Percentiles rank a stretch among this genome's conserved stretches.
Evolutionary conservation across 2,888 invertebrate species (phyloP).

Genomic region (Platycheirus rosarum): DNA sequence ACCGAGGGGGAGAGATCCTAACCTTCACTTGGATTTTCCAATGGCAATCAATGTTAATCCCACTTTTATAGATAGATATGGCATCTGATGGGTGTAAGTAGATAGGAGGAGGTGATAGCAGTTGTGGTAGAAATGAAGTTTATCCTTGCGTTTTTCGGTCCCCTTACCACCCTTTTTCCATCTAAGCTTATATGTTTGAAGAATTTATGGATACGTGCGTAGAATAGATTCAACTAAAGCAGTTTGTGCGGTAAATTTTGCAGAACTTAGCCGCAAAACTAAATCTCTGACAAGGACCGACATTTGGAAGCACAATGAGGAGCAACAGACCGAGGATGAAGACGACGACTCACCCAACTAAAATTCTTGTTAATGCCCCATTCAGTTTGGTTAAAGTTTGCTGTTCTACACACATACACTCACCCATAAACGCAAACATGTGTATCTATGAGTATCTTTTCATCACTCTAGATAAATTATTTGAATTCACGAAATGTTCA

Average conservation of each 20-base stretch:
- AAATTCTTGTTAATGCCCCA: slow-evolving; percentile 6
- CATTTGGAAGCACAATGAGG: slow-evolving; percentile 14
- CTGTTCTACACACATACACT: not conserved
- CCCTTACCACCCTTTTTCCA: not conserved
- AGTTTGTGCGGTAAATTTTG: slow-evolving; percentile 29
- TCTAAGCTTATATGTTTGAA: slow-evolving; percentile 30
- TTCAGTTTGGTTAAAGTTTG: slow-evolving; percentile 29
- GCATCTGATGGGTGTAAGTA: not conserved
- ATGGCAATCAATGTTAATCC: slow-evolving; percentile 26
- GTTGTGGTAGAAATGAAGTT: slow-evolving; percentile 5
- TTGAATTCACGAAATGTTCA: slow-evolving; percentile 27
- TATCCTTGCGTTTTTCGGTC: slow-evolving; percentile 21
- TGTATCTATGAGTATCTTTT: not conserved
- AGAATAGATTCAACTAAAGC: slow-evolving; percentile 44
- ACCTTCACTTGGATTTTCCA: not conserved
- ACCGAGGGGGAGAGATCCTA: not conserved
- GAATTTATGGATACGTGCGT: slow-evolving; percentile 61
- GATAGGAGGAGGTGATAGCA: not conserved
- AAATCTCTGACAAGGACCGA: slow-evolving; percentile 29
- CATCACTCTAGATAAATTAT: slow-evolving; percentile 49
- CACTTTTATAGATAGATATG: slow-evolving; percentile 4
- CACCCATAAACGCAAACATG: not conserved
- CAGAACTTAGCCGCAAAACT: slow-evolving; percentile 53
- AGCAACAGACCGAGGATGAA: not conserved
- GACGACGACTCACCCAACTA: not conserved